phyloP scores from a whole-genome alignment of 2,888 invertebrate species.

The Phorcus lineatus region DNA sequence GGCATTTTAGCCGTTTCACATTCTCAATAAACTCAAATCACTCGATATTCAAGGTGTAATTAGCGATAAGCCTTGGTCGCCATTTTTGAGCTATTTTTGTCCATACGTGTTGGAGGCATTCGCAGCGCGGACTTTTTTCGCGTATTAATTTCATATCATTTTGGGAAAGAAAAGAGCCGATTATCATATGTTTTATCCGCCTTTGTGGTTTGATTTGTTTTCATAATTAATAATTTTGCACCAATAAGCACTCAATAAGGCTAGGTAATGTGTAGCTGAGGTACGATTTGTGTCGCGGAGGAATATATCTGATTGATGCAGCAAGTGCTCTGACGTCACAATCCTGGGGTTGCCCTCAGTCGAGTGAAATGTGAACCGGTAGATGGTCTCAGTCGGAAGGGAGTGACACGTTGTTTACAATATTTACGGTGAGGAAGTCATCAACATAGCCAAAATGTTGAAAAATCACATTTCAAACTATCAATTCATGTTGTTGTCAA shows the following conservation, averaged over 20 bases:
- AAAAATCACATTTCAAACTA: too few species aligned
- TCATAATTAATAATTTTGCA: too few species aligned
- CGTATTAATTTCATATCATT: conserved; percentile 1
- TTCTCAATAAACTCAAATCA: conserved; percentile 18
- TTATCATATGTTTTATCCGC: background rate
- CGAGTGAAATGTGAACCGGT: conserved; percentile 1
- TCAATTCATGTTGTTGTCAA: too few species aligned
- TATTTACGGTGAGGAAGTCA: background rate
- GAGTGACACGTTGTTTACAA: conserved; percentile 3
- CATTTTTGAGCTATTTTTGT: conserved; percentile 28
- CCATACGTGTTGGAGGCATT: conserved; percentile 25
- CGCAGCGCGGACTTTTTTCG: conserved; percentile 20
- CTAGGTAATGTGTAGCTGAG: background rate
- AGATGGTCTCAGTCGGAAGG: background rate
- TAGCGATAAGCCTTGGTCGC: conserved; percentile 25
- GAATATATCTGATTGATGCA: background rate
- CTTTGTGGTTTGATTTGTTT: too few species aligned
- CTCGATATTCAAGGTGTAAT: conserved; percentile 4
- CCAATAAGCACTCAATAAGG: too few species aligned
- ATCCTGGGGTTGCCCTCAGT: conserved; percentile 7
- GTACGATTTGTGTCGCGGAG: background rate
- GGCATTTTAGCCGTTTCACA: conserved; percentile 34
- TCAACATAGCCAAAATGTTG: too few species aligned
- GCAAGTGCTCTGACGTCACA: conserved; percentile 8
- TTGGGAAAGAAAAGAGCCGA: background rate